phyloP scores from a whole-genome alignment of 2,888 invertebrate species.

The Drosophila ochracea region DNA sequence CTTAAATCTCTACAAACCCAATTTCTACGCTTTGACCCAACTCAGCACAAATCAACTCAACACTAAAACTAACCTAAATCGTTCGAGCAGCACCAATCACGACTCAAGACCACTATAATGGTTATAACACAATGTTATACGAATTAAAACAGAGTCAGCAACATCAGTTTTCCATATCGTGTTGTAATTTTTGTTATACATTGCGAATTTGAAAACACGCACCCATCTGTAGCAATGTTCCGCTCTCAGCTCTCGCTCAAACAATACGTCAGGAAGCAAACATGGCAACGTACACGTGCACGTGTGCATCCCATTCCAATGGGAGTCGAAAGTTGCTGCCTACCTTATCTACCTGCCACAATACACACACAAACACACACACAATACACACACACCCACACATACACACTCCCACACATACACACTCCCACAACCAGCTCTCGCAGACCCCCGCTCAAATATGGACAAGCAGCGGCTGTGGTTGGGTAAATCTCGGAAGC shows the following conservation, averaged over 20 bases:
- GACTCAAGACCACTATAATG: neutral
- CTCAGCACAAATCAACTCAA: neutral
- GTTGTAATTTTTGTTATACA: neutral
- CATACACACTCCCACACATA: neutral
- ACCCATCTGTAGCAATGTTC: conserved; percentile 2
- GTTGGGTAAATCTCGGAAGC: conserved; percentile 67
- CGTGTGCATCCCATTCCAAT: conserved; percentile 18
- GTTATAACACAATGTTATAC: neutral
- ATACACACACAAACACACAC: neutral
- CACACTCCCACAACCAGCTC: neutral
- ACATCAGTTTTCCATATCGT: neutral
- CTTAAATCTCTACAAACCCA: neutral
- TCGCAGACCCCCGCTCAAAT: neutral
- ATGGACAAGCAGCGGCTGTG: conserved; percentile 13
- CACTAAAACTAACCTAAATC: neutral
- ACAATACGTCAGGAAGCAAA: conserved; percentile 37
- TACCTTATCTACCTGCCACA: neutral
- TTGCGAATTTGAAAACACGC: conserved; percentile 5
- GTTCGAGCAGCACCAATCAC: neutral
- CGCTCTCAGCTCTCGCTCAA: conserved; percentile 23
- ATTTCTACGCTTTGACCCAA: neutral
- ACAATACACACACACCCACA: too few species aligned
- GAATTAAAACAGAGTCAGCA: neutral
- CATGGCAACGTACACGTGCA: conserved; percentile 29
- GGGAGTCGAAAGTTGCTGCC: conserved; percentile 10